Conservation (phyloP, 2,888 invertebrate species). For the Xestoiulus laeticollis region DNA sequence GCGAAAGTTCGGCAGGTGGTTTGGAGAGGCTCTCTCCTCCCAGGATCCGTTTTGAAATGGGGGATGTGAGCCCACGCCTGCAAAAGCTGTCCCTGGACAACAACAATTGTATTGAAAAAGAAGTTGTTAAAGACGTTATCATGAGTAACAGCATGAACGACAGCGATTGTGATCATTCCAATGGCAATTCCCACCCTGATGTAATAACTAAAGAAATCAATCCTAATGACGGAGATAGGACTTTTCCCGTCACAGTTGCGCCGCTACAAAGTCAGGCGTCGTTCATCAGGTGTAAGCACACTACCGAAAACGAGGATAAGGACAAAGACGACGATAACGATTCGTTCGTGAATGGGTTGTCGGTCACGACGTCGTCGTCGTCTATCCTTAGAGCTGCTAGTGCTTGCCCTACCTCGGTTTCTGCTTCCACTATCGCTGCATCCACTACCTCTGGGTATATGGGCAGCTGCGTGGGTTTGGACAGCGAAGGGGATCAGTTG, state of each 20-base stretch:
- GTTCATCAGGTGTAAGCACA: not conserved
- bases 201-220: not conserved
- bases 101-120: slow-evolving; percentile 48
- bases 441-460: slow-evolving; percentile 50
- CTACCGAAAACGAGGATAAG: not conserved
- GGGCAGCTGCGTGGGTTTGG: slow-evolving; percentile 50
- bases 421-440: slow-evolving; percentile 36
- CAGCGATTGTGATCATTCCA: slow-evolving; percentile 52
- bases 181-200: slow-evolving; percentile 45
- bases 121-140: slow-evolving; percentile 58
- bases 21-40: not conserved
- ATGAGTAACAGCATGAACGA: slow-evolving; percentile 45
- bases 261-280: not conserved
- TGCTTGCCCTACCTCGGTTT: slow-evolving; percentile 49
- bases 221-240: slow-evolving; percentile 27
- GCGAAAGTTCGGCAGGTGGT: not conserved
- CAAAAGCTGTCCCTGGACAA: slow-evolving; percentile 46
- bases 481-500: slow-evolving; percentile 52
- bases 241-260: not conserved
- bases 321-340: slow-evolving; percentile 30
- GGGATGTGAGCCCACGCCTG: slow-evolving; percentile 2
- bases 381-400: not conserved
- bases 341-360: not conserved
- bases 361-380: slow-evolving; percentile 42
- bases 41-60: not conserved